Percentiles rank a stretch among this genome's conserved stretches.
Conservation (phyloP, 2,113 vertebrate species). For the Alaudala cheleensis region DNA sequence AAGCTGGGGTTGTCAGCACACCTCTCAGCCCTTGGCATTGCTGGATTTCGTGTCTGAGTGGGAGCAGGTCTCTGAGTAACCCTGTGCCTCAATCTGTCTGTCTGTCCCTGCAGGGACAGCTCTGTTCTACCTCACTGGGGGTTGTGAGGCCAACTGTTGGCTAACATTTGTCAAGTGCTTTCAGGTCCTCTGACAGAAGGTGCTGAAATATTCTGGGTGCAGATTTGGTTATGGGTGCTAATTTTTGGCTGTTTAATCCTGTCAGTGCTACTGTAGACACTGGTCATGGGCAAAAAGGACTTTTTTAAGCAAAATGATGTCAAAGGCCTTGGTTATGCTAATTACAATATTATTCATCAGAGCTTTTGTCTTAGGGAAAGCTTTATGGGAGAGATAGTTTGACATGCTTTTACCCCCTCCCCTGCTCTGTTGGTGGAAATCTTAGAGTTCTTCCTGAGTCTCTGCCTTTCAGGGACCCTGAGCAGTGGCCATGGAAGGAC, state of each 20-base stretch:
- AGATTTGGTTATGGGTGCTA: constrained; percentile 44
- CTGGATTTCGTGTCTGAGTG: constrained; percentile 32
- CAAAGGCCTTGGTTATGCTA: neutral
- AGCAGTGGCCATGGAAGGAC: neutral
- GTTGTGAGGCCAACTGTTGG: constrained; percentile 52
- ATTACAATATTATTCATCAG: neutral
- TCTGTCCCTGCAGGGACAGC: constrained; percentile 50
- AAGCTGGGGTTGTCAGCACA: constrained; percentile 18
- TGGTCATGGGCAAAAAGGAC: neutral
- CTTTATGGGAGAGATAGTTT: neutral
- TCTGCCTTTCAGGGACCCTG: neutral
- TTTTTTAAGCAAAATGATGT: neutral
- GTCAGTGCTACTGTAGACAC: neutral
- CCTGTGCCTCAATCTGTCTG: constrained; percentile 65
- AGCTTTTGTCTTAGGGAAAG: neutral
- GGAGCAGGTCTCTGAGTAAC: constrained; percentile 68
- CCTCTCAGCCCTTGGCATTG: constrained; percentile 1
- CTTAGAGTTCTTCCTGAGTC: neutral
- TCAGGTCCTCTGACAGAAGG: constrained; percentile 52
- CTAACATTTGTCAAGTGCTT: constrained; percentile 38
- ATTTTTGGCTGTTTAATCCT: constrained; percentile 6
- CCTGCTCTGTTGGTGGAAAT: neutral
- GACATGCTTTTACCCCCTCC: neutral
- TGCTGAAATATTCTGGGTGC: constrained; percentile 38
- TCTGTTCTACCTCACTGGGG: constrained; percentile 67